Evolutionary conservation across 2,113 vertebrate genomes (phyloP), one percentile per base, ranked within the genome.

Genomic region (Rhodinocichla rosea): DNA sequence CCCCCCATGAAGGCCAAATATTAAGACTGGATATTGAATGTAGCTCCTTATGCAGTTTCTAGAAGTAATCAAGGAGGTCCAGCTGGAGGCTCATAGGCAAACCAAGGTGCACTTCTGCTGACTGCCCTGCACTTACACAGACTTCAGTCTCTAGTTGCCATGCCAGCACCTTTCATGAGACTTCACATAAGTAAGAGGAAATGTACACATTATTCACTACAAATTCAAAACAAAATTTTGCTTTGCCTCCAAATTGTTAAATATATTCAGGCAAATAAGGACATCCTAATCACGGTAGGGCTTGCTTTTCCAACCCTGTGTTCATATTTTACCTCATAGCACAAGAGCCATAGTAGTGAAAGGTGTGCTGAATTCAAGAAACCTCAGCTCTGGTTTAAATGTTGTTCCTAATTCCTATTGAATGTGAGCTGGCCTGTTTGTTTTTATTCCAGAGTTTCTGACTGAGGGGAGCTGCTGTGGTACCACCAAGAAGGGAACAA

Each of bases 401-500:
- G 27, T 35, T 85, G 63, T 47, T 86, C 23, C 44, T 49, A 52
- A 39, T 19, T 55, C 22, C 42, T 78, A 4, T 32, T 1, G 1
- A 60, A 63, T 3, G 3, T n/a, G 27, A 83, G 52, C 77, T 55
- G 68, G 75, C 45, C 62, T 33, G 27, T 65, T 74, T 83, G 62
- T 59, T 95, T 52, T 87, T 75, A 80, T 30, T 39, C 20, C 5
- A 1, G 33, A 91, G 13, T 70, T 68, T 83, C 47, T 71, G 60
- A 69, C 64, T 3, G 17, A 89, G 39, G 16, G 60, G 45, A 82
- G 77, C 47, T 93, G 59, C 64, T n/a, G 37, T 47, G 50, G 52
- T 92, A 81, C 74, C 83, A 87, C 70, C 22, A 32, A 80, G 56
- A 83, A 90, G 28, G 55, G 64, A 94, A 93, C 89, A 93, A 94